Evolutionary conservation across 2,888 invertebrate genomes (phyloP), one percentile per base, ranked within the genome.

Genomic region (Agrotis clavis): DNA sequence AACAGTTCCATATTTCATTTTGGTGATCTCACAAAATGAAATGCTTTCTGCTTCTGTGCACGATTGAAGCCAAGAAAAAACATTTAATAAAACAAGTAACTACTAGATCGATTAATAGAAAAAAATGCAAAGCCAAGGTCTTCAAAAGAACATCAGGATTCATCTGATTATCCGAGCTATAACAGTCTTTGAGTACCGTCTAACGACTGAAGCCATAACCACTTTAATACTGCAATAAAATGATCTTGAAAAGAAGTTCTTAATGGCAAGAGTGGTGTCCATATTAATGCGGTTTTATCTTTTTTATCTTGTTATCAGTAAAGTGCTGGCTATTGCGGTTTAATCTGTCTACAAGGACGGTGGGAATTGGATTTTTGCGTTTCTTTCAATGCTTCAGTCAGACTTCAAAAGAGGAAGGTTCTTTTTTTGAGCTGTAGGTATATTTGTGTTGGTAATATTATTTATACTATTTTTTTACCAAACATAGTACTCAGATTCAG

Each of bases 211-310:
- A 80, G 67, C 50, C 51, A 48, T 78, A 68, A 66, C 45, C 48
- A 16, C 30, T 67, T 78, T 65, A 75, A 67, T 79, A 13, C 47
- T 47, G 70, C 47, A 67, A 70, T 79, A 79, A 79, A 79, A 57
- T 50, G 45, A 79, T 74, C 64, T 75, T 65, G 56, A 72, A 72
- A 75, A 57, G 64, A 80, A 69, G 57, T 80, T 57, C 16, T 19
- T 73, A 60, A 79, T 50, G 63, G 64, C 21, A 5, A 16, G 47
- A 18, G 66, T 69, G 19, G 48, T 63, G 63, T 67, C 63, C 59
- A 56, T 78, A 61, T 72, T 78, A 79, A 76, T 56, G 64, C 19
- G 35, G 50, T 72, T 76, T 51, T 75, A 61, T 78, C 47, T 65
- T 71, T 75, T 75, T 71, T 78, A 77, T 71, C n/a, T 47, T 69